These are phyloP conservation scores for Prietella phreatophila DNA, from an alignment of 2,113 vertebrate species.

Conservation along the genomic window DNA sequence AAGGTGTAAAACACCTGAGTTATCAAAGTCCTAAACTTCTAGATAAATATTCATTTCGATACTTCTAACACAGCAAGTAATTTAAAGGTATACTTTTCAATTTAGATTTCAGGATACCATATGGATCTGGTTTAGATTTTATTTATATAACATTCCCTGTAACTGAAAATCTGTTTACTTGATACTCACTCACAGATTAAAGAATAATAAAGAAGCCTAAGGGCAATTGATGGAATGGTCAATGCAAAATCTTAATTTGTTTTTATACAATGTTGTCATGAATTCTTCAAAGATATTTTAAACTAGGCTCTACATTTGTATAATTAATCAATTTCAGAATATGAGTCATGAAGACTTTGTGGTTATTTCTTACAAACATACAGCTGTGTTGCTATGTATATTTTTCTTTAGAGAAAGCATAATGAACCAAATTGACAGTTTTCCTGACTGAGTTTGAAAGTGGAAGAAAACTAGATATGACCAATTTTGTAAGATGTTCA, in stretches of 20 bases:
- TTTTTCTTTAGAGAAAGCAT: no score
- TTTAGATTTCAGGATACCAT: not conserved
- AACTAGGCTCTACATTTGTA: not conserved
- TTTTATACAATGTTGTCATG: not conserved
- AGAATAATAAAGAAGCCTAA: not conserved
- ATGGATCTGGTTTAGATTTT: slow-evolving; percentile 5
- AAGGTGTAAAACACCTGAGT: slow-evolving; percentile 38
- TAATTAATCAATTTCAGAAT: not conserved
- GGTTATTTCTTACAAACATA: not conserved
- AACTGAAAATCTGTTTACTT: not conserved
- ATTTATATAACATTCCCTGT: not conserved
- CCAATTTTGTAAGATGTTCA: not conserved
- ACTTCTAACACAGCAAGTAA: slow-evolving; percentile 14
- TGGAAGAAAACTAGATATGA: not conserved
- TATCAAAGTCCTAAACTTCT: slow-evolving; percentile 52
- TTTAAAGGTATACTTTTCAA: not conserved
- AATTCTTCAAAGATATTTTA: not conserved
- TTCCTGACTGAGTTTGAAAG: not conserved
- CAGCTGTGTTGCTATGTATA: no score
- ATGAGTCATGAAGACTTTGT: not conserved
- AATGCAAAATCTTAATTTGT: not conserved
- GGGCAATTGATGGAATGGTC: not conserved
- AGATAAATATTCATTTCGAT: slow-evolving; percentile 34
- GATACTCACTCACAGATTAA: not conserved
- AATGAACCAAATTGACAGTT: not conserved